These are phyloP conservation scores for Sminthurides aquaticus DNA, from an alignment of 2,888 invertebrate genomes.

Conservation along the genomic window DNA sequence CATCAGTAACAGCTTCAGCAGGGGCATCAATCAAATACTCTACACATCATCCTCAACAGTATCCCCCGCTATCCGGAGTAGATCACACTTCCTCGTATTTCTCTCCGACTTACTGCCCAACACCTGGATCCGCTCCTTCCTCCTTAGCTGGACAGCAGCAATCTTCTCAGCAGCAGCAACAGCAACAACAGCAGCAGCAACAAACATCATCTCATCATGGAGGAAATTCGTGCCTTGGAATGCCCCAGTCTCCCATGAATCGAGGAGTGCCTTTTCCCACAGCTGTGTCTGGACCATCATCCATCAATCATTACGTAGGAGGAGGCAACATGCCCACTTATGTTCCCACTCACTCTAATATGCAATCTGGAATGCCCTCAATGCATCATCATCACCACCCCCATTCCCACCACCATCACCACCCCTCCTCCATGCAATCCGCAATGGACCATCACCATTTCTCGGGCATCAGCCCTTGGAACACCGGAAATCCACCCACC, in stretches of 20 bases:
- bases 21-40: slow-evolving; percentile 17
- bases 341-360: neutral
- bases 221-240: slow-evolving; percentile 23
- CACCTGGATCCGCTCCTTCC: slow-evolving; percentile 14
- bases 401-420: slow-evolving; percentile 9
- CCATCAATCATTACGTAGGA: slow-evolving; percentile 5
- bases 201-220: slow-evolving; percentile 40
- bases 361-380: slow-evolving; percentile 13
- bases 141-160: slow-evolving; percentile 20
- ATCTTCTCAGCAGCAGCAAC: slow-evolving; percentile 23
- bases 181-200: too few relatives aligned
- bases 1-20: slow-evolving; percentile 16
- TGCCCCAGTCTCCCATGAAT: slow-evolving; percentile 1
- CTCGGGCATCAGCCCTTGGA: neutral
- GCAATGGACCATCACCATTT: neutral
- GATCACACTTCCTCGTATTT: neutral
- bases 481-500: neutral
- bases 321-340: neutral
- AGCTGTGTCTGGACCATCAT: slow-evolving; percentile 18
- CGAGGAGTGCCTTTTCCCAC: slow-evolving; percentile 34
- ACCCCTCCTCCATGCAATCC: neutral
- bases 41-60: slow-evolving; percentile 14
- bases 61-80: slow-evolving; percentile 3
- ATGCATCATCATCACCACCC: slow-evolving; percentile 24
- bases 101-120: slow-evolving; percentile 2